Percentiles rank a stretch among this genome's conserved stretches.
phyloP scores from a whole-genome alignment of 2,113 vertebrate species.

The Scalopus aquaticus region DNA sequence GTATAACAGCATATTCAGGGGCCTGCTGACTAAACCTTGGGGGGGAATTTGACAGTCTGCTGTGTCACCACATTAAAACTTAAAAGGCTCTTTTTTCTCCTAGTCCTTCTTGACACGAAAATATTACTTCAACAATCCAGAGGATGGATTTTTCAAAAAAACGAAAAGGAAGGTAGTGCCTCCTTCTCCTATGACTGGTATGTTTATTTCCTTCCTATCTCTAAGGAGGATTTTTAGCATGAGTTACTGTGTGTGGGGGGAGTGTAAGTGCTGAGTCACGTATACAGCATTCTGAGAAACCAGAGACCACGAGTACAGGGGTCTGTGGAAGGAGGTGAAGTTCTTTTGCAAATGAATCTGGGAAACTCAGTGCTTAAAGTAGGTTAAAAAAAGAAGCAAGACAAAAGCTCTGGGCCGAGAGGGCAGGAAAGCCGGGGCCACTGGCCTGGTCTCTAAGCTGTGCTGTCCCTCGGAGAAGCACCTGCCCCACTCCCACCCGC shows the following conservation, averaged over 20 bases:
- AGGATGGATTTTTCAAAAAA: conserved; percentile 99
- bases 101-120: conserved; percentile 98
- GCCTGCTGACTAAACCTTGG: background rate
- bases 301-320: background rate
- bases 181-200: conserved; percentile 99
- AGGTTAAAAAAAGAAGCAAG: background rate
- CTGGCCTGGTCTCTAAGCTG: background rate
- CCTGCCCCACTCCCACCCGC: background rate
- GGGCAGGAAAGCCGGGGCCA: background rate
- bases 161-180: conserved; percentile 99
- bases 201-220: conserved; percentile 56
- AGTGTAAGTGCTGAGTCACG: background rate
- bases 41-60: background rate
- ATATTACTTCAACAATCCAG: conserved; percentile 98
- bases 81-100: conserved; percentile 60
- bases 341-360: conserved; percentile 28
- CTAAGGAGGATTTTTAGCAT: background rate
- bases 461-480: background rate
- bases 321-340: background rate
- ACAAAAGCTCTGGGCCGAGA: background rate
- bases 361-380: background rate
- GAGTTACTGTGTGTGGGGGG: background rate
- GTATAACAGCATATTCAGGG: background rate
- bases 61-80: conserved; percentile 41
- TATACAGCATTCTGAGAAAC: background rate